Percentiles rank a stretch among this genome's conserved stretches.
These are phyloP conservation scores for Agapornis roseicollis DNA, from an alignment of 2,113 vertebrate species.

Conservation along the genomic window DNA sequence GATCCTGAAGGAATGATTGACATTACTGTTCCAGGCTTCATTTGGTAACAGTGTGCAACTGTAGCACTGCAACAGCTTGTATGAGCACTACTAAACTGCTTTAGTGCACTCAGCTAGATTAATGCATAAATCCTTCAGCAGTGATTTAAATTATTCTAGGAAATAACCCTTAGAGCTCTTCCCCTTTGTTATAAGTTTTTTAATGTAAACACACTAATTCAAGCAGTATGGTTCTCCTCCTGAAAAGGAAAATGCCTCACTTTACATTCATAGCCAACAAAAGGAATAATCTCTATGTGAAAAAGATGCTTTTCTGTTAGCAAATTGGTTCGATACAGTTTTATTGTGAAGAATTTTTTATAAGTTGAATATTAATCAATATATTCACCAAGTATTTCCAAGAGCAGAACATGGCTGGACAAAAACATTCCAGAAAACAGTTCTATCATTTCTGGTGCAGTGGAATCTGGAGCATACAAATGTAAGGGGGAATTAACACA, in stretches of 20 bases:
- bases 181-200: background rate
- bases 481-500: background rate
- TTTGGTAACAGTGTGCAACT: background rate
- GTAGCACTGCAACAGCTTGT: background rate
- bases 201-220: background rate
- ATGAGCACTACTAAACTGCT: background rate
- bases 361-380: background rate
- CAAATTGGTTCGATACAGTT: background rate
- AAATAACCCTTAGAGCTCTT: background rate
- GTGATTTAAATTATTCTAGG: background rate
- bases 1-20: background rate
- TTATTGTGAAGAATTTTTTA: background rate
- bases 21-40: background rate
- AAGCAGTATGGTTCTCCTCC: background rate
- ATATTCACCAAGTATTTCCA: background rate
- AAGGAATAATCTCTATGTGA: background rate
- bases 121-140: background rate
- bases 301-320: background rate
- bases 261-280: background rate
- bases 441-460: background rate
- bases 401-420: background rate
- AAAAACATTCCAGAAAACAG: background rate
- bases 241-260: background rate
- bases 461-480: background rate
- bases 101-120: background rate